These are phyloP conservation scores for Pectinophora gossypiella DNA, from an alignment of 1,140 invertebrate species.

Conservation along the genomic window DNA sequence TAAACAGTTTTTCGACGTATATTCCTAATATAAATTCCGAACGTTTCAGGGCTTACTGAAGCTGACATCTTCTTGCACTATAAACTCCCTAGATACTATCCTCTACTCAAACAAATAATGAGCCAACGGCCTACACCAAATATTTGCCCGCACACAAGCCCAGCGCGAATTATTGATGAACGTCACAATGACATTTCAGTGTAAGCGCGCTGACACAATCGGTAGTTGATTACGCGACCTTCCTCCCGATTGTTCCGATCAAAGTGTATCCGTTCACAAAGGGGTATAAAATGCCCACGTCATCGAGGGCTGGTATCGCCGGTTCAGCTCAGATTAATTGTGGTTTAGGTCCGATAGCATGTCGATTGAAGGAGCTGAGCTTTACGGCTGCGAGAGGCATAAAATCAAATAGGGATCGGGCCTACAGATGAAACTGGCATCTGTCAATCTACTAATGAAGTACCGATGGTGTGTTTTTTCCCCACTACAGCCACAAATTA, in stretches of 20 bases:
- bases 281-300: constrained; percentile 47
- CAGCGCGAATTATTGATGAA: constrained; percentile 19
- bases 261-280: constrained; percentile 57
- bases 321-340: constrained; percentile 36
- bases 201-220: constrained; percentile 28
- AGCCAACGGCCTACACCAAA: too few species aligned
- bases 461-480: too few species aligned
- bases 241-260: constrained; percentile 43
- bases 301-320: constrained; percentile 22
- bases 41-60: too few species aligned
- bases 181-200: constrained; percentile 21
- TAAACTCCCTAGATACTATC: too few species aligned
- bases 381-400: constrained; percentile 1
- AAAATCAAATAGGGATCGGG: background rate
- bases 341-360: constrained; percentile 13
- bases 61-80: too few species aligned
- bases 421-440: background rate
- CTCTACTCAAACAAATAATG: too few species aligned
- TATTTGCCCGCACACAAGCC: constrained; percentile 7
- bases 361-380: background rate
- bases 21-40: too few species aligned
- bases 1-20: too few species aligned
- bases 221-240: constrained; percentile 35
- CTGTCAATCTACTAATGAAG: background rate
- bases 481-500: too few species aligned